These are phyloP conservation scores for Lepidurus arcticus DNA, from an alignment of 1,140 invertebrate species.

Conservation along the genomic window DNA sequence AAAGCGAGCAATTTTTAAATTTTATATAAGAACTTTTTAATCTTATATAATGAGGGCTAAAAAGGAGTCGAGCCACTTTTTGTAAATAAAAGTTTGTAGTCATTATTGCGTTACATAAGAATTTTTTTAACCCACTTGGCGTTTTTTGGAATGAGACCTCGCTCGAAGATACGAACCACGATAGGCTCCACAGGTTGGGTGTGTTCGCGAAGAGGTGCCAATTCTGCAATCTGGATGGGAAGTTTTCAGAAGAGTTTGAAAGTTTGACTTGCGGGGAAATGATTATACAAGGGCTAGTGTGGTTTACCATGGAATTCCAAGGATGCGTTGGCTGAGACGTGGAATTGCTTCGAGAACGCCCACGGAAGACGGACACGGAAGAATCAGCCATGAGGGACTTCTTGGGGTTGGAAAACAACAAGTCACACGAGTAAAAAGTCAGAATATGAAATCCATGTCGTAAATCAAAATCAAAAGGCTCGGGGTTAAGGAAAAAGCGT, in stretches of 20 bases:
- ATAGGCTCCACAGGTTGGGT: background rate
- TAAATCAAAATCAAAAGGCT: too few relatives aligned
- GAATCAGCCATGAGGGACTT: background rate
- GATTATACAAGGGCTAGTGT: background rate
- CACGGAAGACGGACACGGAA: background rate
- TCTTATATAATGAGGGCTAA: too few relatives aligned
- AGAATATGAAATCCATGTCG: too few relatives aligned
- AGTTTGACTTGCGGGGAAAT: background rate
- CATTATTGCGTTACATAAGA: background rate
- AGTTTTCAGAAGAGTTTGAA: background rate
- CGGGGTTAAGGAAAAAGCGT: too few relatives aligned
- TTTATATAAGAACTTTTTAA: too few relatives aligned
- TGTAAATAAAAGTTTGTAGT: too few relatives aligned
- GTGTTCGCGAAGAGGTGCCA: background rate
- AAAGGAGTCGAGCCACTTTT: too few relatives aligned
- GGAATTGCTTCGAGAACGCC: background rate
- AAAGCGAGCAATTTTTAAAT: too few relatives aligned
- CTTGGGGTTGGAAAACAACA: background rate
- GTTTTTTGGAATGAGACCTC: conserved; percentile 2
- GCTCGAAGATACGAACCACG: background rate
- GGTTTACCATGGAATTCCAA: conserved; percentile 14
- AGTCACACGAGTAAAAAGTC: background rate
- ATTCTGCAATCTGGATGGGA: background rate
- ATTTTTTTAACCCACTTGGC: background rate
- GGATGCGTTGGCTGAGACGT: background rate